Percentiles rank a stretch among this genome's conserved stretches.
Evolutionary conservation across 1,140 invertebrate species (phyloP).

Genomic region (Vollenhovia emeryi): DNA sequence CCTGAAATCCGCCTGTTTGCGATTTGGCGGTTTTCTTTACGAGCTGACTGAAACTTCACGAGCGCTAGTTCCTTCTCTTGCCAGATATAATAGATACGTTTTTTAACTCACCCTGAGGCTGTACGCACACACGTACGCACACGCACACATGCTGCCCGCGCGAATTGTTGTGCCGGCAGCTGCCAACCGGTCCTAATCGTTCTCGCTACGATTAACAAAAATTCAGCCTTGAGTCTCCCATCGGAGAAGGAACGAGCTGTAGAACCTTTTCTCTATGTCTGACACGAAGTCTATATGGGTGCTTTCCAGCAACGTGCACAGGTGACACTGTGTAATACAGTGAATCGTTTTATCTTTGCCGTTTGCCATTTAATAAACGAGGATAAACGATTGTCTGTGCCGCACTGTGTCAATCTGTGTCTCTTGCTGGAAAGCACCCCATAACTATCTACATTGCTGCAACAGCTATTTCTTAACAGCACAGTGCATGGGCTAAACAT

Average conservation of each 20-base stretch:
- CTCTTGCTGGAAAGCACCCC: too few species aligned
- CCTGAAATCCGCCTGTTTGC: constrained; percentile 46
- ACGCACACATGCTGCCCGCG: not conserved
- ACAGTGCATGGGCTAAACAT: too few species aligned
- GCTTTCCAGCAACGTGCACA: too few species aligned
- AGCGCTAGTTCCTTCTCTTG: constrained; percentile 53
- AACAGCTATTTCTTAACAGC: too few species aligned
- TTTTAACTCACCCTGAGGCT: constrained; percentile 54
- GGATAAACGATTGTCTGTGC: too few species aligned
- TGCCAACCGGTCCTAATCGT: constrained; percentile 21
- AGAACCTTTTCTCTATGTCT: constrained; percentile 16
- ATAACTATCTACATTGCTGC: not conserved
- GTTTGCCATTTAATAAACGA: too few species aligned
- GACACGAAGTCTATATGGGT: not conserved
- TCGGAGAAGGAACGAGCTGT: not conserved
- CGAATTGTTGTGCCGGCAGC: constrained; percentile 13
- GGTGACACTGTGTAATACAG: too few species aligned
- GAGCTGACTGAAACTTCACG: constrained; percentile 27
- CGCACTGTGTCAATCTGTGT: too few species aligned
- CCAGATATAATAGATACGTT: constrained; percentile 59
- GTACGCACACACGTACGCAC: constrained; percentile 14
- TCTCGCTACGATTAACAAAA: constrained; percentile 20
- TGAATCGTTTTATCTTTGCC: too few species aligned
- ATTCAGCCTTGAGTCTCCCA: constrained; percentile 20
- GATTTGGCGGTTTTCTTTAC: constrained; percentile 67